These are phyloP conservation scores for Uloborus plumipes DNA, from an alignment of 2,888 invertebrate species.

Conservation along the genomic window DNA sequence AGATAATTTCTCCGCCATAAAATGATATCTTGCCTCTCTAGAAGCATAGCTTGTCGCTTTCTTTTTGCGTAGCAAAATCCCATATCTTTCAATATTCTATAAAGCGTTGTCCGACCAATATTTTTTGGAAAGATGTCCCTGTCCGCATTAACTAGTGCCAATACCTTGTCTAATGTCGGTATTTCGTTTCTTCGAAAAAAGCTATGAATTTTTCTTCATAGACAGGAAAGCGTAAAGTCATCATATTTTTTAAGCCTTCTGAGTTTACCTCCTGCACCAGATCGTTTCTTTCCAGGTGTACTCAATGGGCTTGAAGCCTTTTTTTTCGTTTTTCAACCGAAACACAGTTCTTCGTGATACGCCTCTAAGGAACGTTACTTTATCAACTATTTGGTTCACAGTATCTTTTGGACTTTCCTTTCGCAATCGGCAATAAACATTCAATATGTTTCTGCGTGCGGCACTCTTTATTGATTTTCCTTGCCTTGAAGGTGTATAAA, in stretches of 20 bases:
- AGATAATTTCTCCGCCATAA: no score
- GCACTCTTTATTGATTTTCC: no score
- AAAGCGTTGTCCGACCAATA: background rate
- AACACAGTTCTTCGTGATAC: background rate
- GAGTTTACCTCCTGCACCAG: background rate
- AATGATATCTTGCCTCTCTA: no score
- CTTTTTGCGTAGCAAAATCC: background rate
- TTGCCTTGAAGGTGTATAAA: no score
- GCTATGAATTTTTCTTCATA: conserved; percentile 1
- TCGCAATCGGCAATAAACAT: background rate
- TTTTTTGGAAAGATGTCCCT: background rate
- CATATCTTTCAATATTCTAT: background rate
- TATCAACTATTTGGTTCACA: background rate
- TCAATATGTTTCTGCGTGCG: no score
- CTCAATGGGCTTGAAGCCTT: background rate
- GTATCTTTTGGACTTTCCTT: background rate
- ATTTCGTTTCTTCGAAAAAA: background rate
- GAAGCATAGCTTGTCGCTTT: no score
- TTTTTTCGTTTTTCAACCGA: background rate
- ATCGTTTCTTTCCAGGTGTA: background rate
- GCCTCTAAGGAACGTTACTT: background rate
- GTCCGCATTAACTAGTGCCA: background rate
- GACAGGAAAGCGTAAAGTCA: background rate
- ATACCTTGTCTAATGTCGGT: background rate
- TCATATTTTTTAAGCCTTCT: background rate